Base-by-base conservation (phyloP, 2,797 vertebrate genomes). In the Octomys mimax region DNA sequence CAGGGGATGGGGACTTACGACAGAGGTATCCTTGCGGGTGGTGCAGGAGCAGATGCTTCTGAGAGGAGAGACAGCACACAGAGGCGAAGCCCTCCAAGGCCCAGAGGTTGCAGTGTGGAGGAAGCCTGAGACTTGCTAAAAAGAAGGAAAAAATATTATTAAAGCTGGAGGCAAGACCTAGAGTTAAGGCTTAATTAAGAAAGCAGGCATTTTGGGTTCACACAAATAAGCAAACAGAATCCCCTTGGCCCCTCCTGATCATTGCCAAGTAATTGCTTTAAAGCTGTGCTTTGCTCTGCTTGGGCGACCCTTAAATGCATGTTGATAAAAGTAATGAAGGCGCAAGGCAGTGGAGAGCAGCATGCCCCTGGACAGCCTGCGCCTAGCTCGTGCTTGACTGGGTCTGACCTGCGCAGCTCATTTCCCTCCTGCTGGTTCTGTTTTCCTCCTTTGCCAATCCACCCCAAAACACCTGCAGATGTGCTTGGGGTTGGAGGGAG, bases 101-200 rank as follows among this genome's bases (percentile, higher is more conserved):
- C 66, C 11, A 26, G 28, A 46, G 62, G 70, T 71, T 61, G n/a
- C 21, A 42, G 78, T 12, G 42, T 75, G 52, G 73, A 46, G 39
- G 46, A 93, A 92, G 59, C 24, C 66, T 73, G 75, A 94, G 77
- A 73, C 70, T 71, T 42, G 42, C 81, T 89, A 92, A 85, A 64
- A 42, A 71, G 54, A 33, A 71, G 36, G 49, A 24, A 26, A 79
- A 77, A 64, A 39, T 36, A 70, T 22, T 13, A 28, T 71, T 85
- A 86, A 93, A 82, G 93, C 96, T 93, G 4, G 13, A 96, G 92
- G 94, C 95, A 80, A 96, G 93, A 92, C 93, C 78, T 87, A 83
- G 94, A 93, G 93, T 86, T 75, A 90, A 96, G 79, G 85, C 94
- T 97, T 95, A 95, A 97, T 97, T 97, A 97, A 94, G 94, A 92